Conservation (phyloP, 2,888 invertebrate species). For the Dexiosoma caninum region DNA sequence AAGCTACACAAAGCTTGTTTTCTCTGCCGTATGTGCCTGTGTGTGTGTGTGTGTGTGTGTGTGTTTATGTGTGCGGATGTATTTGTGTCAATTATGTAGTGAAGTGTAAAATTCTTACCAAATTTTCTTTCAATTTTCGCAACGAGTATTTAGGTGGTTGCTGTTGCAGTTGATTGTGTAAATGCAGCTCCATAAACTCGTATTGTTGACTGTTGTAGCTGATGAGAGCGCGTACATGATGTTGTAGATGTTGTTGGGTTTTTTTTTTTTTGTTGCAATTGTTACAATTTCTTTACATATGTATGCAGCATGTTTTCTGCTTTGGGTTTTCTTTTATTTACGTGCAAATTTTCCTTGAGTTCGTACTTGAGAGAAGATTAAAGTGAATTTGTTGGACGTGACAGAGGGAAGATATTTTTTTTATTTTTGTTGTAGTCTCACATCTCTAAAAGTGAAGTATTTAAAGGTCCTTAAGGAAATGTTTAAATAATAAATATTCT, state of each 20-base stretch:
- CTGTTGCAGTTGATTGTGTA: conserved; percentile 39
- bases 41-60: not conserved
- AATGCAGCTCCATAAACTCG: not conserved
- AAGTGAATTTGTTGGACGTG: conserved; percentile 41
- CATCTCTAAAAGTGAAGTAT: not conserved
- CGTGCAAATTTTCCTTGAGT: not conserved
- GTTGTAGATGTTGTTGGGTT: conserved; percentile 3
- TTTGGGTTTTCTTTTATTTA: not conserved
- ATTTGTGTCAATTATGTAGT: conserved; percentile 27
- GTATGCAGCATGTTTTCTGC: conserved; percentile 4
- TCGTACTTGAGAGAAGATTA: conserved; percentile 1
- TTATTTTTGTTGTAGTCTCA: not conserved
- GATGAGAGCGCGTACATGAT: not conserved
- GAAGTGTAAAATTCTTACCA: conserved; percentile 52
- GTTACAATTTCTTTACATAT: not conserved
- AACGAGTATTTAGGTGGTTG: conserved; percentile 35
- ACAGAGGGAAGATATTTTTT: not conserved
- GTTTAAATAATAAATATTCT: not conserved
- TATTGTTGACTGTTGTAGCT: not conserved
- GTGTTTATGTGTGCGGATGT: not conserved
- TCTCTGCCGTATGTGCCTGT: not conserved
- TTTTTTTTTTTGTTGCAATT: conserved; percentile 8
- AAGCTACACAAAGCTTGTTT: not conserved
- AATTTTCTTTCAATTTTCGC: conserved; percentile 49
- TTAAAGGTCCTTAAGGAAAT: not conserved